These are phyloP conservation scores for Python bivittatus DNA, from an alignment of 2,113 vertebrate genomes.

Conservation along the genomic window DNA sequence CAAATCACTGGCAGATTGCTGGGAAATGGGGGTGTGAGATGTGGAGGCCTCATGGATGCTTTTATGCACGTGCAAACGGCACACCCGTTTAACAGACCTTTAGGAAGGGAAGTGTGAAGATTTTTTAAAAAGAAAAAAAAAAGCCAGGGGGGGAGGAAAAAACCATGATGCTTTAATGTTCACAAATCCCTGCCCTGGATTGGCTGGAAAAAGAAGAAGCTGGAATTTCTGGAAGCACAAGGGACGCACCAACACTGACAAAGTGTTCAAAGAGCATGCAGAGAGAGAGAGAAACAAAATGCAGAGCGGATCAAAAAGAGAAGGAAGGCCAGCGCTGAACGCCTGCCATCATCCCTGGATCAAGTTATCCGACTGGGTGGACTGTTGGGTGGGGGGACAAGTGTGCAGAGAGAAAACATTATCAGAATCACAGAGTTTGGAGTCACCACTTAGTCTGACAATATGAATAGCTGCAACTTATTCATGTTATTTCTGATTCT, in stretches of 20 bases:
- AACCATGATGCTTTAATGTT: too few relatives aligned
- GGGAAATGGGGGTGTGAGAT: too few relatives aligned
- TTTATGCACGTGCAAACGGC: not conserved
- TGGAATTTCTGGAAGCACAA: not conserved
- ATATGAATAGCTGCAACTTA: not conserved
- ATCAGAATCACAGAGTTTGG: not conserved
- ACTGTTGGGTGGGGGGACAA: not conserved
- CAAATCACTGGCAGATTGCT: too few relatives aligned
- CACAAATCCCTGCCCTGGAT: too few relatives aligned
- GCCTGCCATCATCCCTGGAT: not conserved
- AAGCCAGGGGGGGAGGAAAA: too few relatives aligned
- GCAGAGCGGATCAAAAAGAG: not conserved
- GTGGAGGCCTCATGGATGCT: not conserved
- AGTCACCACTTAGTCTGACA: not conserved
- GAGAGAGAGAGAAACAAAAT: not conserved
- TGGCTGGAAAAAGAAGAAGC: not conserved
- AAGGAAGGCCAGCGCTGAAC: not conserved
- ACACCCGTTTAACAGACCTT: not conserved
- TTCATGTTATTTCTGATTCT: not conserved
- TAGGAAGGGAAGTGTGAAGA: not conserved
- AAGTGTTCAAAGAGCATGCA: not conserved
- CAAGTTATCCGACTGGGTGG: not conserved
- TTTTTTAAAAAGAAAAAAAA: not conserved
- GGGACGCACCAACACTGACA: not conserved
- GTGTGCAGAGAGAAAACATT: not conserved